Base-by-base conservation (phyloP, 2,113 vertebrate genomes). In the Corythornis madagascariensis region DNA sequence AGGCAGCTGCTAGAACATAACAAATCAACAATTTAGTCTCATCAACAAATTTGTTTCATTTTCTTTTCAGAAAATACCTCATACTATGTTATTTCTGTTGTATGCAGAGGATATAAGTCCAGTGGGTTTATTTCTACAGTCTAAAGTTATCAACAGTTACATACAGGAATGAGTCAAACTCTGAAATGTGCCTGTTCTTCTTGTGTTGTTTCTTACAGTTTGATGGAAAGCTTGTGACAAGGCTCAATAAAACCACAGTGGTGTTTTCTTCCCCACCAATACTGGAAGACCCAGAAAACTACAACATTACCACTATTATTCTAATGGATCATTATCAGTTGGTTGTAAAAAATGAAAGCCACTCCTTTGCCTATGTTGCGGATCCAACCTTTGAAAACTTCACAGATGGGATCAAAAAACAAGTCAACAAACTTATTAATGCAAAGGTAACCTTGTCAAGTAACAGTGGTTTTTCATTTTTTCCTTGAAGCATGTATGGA, bases 361-460 rank as follows among this genome's bases (percentile, higher is more conserved):
- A 97, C 7, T 90, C 97, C 80, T 99, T 99, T 45, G 91, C 96
- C 43, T 99, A 99, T 29, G 98, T 99, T 72, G 88, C 97, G 0
- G 95, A 99, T 88, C 99, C 99, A 47, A 96, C 92, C 61, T 99
- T 99, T 86, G 92, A 98, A 93, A 98, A 97, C 86, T 98, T 98
- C 95, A 98, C 98, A 5, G 97, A 97, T 22, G 98, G 98, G 4
- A 95, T 98, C 71, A 98, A 98, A 94, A 98, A 98, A 57, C 98
- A 98, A 91, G 98, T 98, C 94, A 98, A 98, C 96, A 98, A 98
- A 59, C 97, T 98, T 90, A 98, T 98, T 88, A 97, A 98, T 16
- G 98, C 98, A n/a, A 96, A 97, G 97, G 98, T 98, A 96, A 96
- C 55, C 43, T 69, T 82, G 26, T 70, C 38, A 75, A 69, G 71